Conservation (phyloP, 1,140 invertebrate species). For the Danaus plexippus region DNA sequence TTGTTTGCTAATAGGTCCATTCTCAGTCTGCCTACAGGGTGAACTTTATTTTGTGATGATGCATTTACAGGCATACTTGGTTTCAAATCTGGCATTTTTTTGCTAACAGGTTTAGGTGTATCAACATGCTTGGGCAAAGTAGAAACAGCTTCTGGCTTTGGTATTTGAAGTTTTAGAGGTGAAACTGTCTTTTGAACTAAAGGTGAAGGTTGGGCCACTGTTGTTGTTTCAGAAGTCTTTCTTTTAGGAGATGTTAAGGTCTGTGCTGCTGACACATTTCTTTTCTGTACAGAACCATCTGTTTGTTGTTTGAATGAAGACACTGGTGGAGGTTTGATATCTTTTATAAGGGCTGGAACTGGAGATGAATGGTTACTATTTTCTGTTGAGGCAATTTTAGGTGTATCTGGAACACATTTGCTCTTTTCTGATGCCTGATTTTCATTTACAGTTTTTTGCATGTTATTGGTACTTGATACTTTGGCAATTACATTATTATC, state of each 20-base stretch:
- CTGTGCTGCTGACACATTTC: conserved; percentile 31
- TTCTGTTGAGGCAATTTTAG: conserved; percentile 9
- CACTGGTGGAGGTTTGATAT: conserved; percentile 34
- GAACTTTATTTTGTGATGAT: conserved; percentile 40
- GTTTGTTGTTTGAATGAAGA: conserved; percentile 24
- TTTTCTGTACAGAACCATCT: conserved; percentile 41
- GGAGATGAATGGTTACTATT: conserved; percentile 17
- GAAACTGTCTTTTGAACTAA: conserved; percentile 48
- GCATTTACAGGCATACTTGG: conserved; percentile 35
- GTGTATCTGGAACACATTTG: background rate
- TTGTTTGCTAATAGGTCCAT: conserved; percentile 67
- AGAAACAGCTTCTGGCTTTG: conserved; percentile 37
- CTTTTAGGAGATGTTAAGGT: conserved; percentile 44
- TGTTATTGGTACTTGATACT: conserved; percentile 13
- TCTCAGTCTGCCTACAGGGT: conserved; percentile 47
- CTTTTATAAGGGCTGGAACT: conserved; percentile 25
- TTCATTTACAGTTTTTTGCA: no score
- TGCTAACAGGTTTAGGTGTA: conserved; percentile 33
- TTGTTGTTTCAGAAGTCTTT: conserved; percentile 28
- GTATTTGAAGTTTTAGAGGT: conserved; percentile 53
- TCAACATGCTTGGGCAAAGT: conserved; percentile 33
- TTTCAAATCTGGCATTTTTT: conserved; percentile 63
- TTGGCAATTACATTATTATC: conserved; percentile 17
- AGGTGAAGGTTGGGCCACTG: conserved; percentile 17
- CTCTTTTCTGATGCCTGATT: no score